Evolutionary conservation across 2,797 vertebrate genomes (phyloP).

Genomic region (Crenuchus spilurus): DNA sequence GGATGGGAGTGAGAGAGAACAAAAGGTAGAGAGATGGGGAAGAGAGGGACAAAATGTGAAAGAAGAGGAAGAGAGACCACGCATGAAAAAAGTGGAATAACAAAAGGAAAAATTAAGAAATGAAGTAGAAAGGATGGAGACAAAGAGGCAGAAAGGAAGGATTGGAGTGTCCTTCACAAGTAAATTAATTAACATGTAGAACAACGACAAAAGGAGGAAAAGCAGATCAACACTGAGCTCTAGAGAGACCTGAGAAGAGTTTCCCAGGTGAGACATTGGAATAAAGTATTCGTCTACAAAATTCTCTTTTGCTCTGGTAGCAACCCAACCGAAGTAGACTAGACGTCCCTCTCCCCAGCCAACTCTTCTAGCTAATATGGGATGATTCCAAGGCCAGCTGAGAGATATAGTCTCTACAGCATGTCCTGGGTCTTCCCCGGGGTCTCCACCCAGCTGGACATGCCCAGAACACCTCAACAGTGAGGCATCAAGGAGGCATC

Average conservation of each 20-base stretch:
- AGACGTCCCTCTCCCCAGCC: no score
- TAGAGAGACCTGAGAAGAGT: neutral
- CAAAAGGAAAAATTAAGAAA: neutral
- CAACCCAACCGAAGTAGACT: no score
- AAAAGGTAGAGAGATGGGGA: constrained; percentile 33
- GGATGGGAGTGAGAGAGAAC: constrained; percentile 22
- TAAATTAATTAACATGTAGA: neutral
- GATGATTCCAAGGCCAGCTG: no score
- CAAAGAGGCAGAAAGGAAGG: constrained; percentile 7
- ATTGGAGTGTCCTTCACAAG: neutral
- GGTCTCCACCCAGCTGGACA: no score
- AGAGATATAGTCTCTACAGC: no score
- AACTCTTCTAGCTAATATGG: no score
- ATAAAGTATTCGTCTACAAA: no score
- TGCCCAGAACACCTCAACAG: no score
- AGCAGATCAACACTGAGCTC: neutral
- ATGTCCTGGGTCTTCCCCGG: no score
- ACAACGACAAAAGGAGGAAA: constrained; percentile 39
- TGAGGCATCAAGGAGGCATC: no score
- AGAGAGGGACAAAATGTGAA: constrained; percentile 10
- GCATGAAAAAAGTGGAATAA: constrained; percentile 13
- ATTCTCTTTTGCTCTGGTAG: no score
- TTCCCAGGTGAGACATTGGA: no score
- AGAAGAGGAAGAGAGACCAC: neutral
- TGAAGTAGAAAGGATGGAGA: constrained; percentile 17